These are phyloP conservation scores for Campaea margaritaria DNA, from an alignment of 2,888 invertebrate genomes.

Conservation along the genomic window DNA sequence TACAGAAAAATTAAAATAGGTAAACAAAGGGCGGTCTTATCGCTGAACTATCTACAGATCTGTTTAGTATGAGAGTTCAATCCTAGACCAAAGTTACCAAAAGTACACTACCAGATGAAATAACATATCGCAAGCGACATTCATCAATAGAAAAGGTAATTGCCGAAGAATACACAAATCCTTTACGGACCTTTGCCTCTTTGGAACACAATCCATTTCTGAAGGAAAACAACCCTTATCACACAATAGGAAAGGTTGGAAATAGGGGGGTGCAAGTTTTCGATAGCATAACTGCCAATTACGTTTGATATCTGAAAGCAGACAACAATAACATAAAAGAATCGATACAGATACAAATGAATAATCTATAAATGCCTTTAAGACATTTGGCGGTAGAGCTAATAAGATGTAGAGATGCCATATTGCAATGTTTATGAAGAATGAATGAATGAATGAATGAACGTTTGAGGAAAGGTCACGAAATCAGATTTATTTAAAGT, in stretches of 20 bases:
- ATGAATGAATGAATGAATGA: too few relatives aligned
- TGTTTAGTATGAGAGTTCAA: too few relatives aligned
- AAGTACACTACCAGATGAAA: slow-evolving; percentile 10
- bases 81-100: neutral
- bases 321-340: slow-evolving; percentile 81
- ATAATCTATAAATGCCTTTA: slow-evolving; percentile 83
- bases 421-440: neutral
- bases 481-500: too few relatives aligned
- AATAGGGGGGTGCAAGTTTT: slow-evolving; percentile 50
- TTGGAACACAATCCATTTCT: slow-evolving; percentile 3
- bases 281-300: slow-evolving; percentile 69
- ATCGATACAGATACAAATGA: slow-evolving; percentile 83
- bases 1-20: too few relatives aligned
- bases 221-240: slow-evolving; percentile 38
- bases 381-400: slow-evolving; percentile 65
- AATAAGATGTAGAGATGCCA: slow-evolving; percentile 52
- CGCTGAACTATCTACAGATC: too few relatives aligned
- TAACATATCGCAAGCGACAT: slow-evolving; percentile 34
- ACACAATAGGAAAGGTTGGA: slow-evolving; percentile 30
- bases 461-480: too few relatives aligned
- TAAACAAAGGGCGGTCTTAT: too few relatives aligned
- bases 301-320: slow-evolving; percentile 69
- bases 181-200: slow-evolving; percentile 17
- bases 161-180: slow-evolving; percentile 35
- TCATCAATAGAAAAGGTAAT: slow-evolving; percentile 37